A percentile compares a stretch with the other conserved stretches of the same genome.
Conservation (phyloP, 2,113 vertebrate genomes). For the Acrocephalus arundinaceus region DNA sequence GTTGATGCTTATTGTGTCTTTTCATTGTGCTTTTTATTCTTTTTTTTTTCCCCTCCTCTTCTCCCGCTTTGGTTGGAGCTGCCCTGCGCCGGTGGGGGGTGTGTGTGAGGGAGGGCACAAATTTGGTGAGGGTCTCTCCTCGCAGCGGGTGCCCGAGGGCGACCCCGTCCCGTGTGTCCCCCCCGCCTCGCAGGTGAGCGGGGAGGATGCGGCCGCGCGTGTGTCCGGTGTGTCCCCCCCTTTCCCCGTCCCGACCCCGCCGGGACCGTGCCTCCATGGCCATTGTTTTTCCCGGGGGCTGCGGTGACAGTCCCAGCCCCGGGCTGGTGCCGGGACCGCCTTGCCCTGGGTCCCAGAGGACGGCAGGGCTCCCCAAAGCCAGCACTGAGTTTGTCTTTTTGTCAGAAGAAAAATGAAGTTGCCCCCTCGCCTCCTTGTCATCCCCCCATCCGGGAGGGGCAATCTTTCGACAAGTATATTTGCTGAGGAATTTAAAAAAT, state of each 20-base stretch:
- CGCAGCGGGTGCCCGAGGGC: neutral
- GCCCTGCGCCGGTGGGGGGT: neutral
- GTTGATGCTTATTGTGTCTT: conserved; percentile 49
- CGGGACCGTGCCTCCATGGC: neutral
- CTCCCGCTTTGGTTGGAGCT: neutral
- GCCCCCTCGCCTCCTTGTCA: neutral
- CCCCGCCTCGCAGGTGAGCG: neutral
- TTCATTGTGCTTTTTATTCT: neutral
- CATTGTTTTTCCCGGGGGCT: neutral
- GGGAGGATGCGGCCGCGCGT: neutral
- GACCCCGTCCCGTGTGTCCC: neutral
- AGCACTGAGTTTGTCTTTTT: neutral
- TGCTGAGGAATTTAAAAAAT: conserved; percentile 93
- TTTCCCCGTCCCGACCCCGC: neutral
- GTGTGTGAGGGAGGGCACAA: neutral
- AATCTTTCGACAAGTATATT: conserved; percentile 87
- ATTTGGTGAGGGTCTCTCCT: neutral
- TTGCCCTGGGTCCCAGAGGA: neutral
- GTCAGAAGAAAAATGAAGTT: neutral
- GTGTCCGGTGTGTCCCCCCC: neutral
- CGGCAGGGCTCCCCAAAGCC: neutral
- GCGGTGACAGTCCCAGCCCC: conserved; percentile 11
- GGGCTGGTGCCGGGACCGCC: neutral
- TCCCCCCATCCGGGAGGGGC: conserved; percentile 16
- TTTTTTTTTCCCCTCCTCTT: fast-evolving